phyloP scores from a whole-genome alignment of 1,140 invertebrate species.

The Aphaenogaster ashmeadi region DNA sequence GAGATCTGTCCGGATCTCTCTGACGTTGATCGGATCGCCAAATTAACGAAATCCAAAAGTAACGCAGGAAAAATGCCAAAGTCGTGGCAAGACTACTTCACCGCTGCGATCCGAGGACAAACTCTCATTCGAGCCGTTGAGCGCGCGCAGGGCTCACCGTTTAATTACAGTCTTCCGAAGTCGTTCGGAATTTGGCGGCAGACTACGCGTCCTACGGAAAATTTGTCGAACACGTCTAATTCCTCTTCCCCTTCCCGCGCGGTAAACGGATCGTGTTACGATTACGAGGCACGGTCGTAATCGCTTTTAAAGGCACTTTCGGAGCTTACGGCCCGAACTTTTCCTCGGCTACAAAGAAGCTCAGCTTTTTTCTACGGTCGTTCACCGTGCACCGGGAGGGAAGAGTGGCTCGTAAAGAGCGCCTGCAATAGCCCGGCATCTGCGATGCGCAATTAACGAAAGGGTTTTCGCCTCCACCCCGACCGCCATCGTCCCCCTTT shows the following conservation, averaged over 20 bases:
- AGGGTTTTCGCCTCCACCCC: constrained; percentile 83
- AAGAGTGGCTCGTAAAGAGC: constrained; percentile 77
- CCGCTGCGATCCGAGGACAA: neutral
- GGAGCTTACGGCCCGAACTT: constrained; percentile 56
- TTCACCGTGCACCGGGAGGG: constrained; percentile 45
- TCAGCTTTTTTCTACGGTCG: constrained; percentile 46
- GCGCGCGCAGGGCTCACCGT: neutral
- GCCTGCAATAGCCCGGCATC: constrained; percentile 83
- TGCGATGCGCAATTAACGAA: constrained; percentile 86
- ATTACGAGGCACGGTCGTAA: constrained; percentile 59
- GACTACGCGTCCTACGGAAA: neutral
- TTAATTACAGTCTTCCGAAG: constrained; percentile 55
- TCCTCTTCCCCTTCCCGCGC: constrained; percentile 8
- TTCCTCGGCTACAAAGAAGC: constrained; percentile 41
- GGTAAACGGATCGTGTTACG: constrained; percentile 61
- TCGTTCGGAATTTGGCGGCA: constrained; percentile 35
- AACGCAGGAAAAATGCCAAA: neutral
- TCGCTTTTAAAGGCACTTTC: constrained; percentile 63
- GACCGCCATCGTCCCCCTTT: constrained; percentile 38
- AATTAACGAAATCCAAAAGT: neutral
- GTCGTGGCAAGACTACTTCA: constrained; percentile 43
- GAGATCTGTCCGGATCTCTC: neutral
- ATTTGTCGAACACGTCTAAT: constrained; percentile 57
- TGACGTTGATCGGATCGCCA: neutral
- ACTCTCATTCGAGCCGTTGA: constrained; percentile 12